These are phyloP conservation scores for Bolinopsis microptera DNA, from an alignment of 37 sponge, comb jelly and placozoan genomes.

Conservation along the genomic window DNA sequence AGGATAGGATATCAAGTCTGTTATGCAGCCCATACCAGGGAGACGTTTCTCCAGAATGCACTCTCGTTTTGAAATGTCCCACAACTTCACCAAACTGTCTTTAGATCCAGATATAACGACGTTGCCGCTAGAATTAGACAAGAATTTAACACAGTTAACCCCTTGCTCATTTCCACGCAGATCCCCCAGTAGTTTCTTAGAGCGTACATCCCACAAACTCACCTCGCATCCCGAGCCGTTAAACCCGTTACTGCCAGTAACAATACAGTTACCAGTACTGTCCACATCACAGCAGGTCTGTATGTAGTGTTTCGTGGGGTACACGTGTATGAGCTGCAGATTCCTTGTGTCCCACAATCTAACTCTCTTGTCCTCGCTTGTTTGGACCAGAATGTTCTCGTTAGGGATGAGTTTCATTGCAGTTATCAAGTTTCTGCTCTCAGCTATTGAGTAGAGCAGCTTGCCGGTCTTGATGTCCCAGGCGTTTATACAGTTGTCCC, in stretches of 20 bases:
- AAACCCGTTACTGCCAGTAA: conserved; percentile 60
- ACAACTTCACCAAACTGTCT: conserved; percentile 41
- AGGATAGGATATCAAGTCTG: not conserved
- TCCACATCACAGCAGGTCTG: conserved; percentile 59
- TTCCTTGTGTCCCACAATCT: conserved; percentile 45
- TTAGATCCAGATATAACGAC: conserved; percentile 43
- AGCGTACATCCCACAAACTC: conserved; percentile 32
- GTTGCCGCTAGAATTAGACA: not conserved
- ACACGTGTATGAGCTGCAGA: not conserved
- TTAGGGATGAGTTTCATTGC: not conserved
- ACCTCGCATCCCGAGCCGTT: conserved; percentile 61
- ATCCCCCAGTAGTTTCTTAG: not conserved
- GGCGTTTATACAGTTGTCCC: conserved; percentile 53
- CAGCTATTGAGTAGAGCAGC: not conserved
- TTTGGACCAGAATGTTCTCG: conserved; percentile 31
- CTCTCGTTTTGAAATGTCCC: conserved; percentile 1
- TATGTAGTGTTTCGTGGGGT: conserved; percentile 43
- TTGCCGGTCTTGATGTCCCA: not conserved
- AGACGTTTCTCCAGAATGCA: conserved; percentile 31
- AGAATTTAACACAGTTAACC: conserved; percentile 40
- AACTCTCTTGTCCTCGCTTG: conserved; percentile 57
- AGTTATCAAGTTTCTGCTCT: conserved; percentile 61
- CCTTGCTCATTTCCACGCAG: conserved; percentile 38
- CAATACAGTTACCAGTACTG: not conserved
- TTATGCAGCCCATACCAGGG: conserved; percentile 21